Evolutionary conservation across 2,888 invertebrate species (phyloP), one percentile per base, ranked within the genome.

Genomic region (Pandemis corylana): DNA sequence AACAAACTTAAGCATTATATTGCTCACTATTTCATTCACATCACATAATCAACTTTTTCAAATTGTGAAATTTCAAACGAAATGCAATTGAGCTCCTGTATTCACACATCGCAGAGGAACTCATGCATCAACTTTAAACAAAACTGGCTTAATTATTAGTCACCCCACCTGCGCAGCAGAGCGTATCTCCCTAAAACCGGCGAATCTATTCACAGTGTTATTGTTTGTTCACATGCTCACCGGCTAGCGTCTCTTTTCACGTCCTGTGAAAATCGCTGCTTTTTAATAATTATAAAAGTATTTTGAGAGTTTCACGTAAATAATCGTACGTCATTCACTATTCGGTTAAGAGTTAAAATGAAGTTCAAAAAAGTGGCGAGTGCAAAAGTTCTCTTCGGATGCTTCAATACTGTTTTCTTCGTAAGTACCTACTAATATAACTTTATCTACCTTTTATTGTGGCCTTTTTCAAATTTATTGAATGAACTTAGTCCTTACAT

Each of bases 401-500:
- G 95, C 85, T 96, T 96, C 82, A 97, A 97, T 87, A 95, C 96
- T 77, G 85, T 96, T 79, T 95, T 96, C 87, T 92, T 96, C 88
- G 96, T 96, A 90, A 95, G 95, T 95, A 78, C 64, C 28, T 59
- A 28, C 0, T 59, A 10, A 12, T 59, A 12, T 12, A 41, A 6
- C 9, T 46, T 36, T n/a, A 65, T 49, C 5, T 66, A 41, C 3
- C 1, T 53, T 53, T 59, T 53, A 44, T 28, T 15, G 10, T 46
- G 42, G 6, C 44, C 7, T 46, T 46, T 46, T 10, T 12, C 4
- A 46, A 12, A 46, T 46, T 46, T 46, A 36, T 36, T 36, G 0
- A 36, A 36, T 10, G 4, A 10, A 10, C 12, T 46, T 0, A 5
- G 12, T 12, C 10, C 5, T 12, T 46, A 46, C 12, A 12, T 46